A percentile compares a stretch with the other conserved stretches of the same genome.
phyloP scores from a whole-genome alignment of 2,797 vertebrate species.

The Channa striata region DNA sequence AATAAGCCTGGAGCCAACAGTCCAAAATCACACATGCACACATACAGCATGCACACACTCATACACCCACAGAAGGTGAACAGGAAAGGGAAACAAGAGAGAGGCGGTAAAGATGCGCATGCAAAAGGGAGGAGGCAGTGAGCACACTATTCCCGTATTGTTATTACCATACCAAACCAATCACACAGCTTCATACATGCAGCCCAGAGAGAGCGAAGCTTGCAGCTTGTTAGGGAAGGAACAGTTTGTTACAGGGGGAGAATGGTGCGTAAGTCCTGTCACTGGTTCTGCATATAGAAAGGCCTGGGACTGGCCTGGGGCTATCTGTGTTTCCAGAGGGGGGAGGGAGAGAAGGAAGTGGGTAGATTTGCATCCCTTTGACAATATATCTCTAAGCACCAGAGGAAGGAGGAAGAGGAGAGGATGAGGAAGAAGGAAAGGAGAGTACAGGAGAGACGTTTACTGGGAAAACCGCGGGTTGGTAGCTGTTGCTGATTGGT shows the following conservation, averaged over 20 bases:
- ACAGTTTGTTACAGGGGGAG: slow-evolving; percentile 71
- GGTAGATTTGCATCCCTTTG: slow-evolving; percentile 84
- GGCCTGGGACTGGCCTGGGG: slow-evolving; percentile 79
- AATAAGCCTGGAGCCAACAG: slow-evolving; percentile 73
- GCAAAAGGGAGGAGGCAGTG: slow-evolving; percentile 59
- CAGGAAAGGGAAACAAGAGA: slow-evolving; percentile 31
- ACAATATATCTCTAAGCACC: slow-evolving; percentile 77
- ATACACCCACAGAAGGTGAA: slow-evolving; percentile 60
- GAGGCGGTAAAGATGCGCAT: slow-evolving; percentile 50
- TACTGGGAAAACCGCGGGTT: slow-evolving; percentile 48
- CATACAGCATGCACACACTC: slow-evolving; percentile 15
- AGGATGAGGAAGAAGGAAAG: slow-evolving; percentile 12
- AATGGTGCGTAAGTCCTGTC: slow-evolving; percentile 80
- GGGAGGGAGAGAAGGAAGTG: slow-evolving; percentile 76
- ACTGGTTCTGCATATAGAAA: slow-evolving; percentile 83
- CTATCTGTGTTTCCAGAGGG: slow-evolving; percentile 80
- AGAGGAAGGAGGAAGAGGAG: slow-evolving; percentile 58
- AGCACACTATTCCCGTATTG: slow-evolving; percentile 62
- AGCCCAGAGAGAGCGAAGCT: slow-evolving; percentile 63
- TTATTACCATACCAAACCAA: slow-evolving; percentile 75
- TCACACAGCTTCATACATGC: slow-evolving; percentile 67
- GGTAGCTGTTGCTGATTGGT: slow-evolving; percentile 56
- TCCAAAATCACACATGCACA: slow-evolving; percentile 61
- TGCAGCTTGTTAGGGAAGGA: slow-evolving; percentile 79
- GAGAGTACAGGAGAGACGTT: slow-evolving; percentile 35